Evolutionary conservation across 2,888 invertebrate species (phyloP), one percentile per base, ranked within the genome.

Genomic region (Aporophyla nigra): DNA sequence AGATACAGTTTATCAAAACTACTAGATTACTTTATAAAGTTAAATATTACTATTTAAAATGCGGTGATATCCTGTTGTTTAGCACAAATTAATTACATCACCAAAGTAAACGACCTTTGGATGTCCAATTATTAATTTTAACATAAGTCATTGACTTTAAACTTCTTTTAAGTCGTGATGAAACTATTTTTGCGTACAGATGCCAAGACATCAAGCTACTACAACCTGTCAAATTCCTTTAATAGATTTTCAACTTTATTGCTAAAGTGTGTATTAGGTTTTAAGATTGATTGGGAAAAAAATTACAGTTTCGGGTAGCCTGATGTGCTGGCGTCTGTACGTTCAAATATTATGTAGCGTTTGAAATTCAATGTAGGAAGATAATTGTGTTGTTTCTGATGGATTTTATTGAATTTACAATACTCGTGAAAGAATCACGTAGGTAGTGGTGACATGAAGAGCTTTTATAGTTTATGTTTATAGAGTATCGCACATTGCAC

Each of bases 121-220:
- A 53, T 69, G 19, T 69, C 77, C 66, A 85, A 83, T 80, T 79
- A 82, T 73, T 65, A 71, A 33, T 76, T 84, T 81, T 76, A 66
- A 63, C 69, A 71, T 68, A 86, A 82, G 84, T 86, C 84, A 86
- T 75, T 86, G 82, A 86, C 84, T 74, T 68, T 69, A 46, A 65
- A 56, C 62, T 66, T 67, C 24, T 76, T 46, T 46, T 49, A 54
- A 19, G 40, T 71, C 74, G 68, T 74, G 83, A 78, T 71, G 46
- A 58, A 80, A 76, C 68, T 65, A 76, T 83, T 33, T 80, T 83
- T 76, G 58, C 71, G 53, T 33, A 49, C 66, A 74, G n/a, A n/a
- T n/a, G n/a, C n/a, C n/a, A n/a, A n/a, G n/a, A n/a, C n/a, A n/a
- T n/a, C n/a, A n/a, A n/a, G n/a, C n/a, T n/a, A n/a, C n/a, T n/a